A percentile compares a stretch with the other conserved stretches of the same genome.
These are phyloP conservation scores for Deroplatys truncata DNA, from an alignment of 2,888 invertebrate genomes.

Conservation along the genomic window DNA sequence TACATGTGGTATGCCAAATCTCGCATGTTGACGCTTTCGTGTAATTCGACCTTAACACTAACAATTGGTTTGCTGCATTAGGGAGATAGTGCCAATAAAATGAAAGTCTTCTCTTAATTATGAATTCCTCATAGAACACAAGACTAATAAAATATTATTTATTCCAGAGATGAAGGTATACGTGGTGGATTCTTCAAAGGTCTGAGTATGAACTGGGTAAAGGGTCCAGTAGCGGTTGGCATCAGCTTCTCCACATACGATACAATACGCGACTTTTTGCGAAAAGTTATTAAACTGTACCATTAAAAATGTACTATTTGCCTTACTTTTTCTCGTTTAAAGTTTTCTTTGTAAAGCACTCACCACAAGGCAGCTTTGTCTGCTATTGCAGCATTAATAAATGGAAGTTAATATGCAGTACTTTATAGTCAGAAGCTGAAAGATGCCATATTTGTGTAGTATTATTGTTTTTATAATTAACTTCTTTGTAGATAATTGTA, in stretches of 20 bases:
- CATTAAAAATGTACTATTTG: background rate
- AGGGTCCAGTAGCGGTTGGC: slow-evolving; percentile 86
- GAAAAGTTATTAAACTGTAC: background rate
- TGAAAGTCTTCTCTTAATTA: too few relatives aligned
- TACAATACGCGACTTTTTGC: slow-evolving; percentile 54
- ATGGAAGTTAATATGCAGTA: background rate
- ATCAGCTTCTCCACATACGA: slow-evolving; percentile 97
- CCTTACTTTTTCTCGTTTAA: background rate
- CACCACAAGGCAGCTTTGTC: background rate
- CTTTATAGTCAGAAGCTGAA: background rate
- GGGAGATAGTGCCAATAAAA: too few relatives aligned
- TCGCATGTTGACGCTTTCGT: too few relatives aligned
- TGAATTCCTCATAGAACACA: too few relatives aligned
- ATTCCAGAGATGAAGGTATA: slow-evolving; percentile 76
- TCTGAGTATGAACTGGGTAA: slow-evolving; percentile 99
- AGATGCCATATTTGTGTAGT: background rate
- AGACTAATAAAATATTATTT: background rate
- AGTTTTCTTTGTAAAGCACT: background rate
- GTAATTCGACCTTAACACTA: too few relatives aligned
- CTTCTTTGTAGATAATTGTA: background rate
- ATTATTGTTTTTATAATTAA: background rate
- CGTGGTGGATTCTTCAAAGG: slow-evolving; percentile 94
- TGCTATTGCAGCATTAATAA: background rate
- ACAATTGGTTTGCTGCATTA: too few relatives aligned
- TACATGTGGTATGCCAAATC: too few relatives aligned